Evolutionary conservation across 92 coral and sea anemone species (phyloP).

Genomic region (Epizoanthus ramosus): DNA sequence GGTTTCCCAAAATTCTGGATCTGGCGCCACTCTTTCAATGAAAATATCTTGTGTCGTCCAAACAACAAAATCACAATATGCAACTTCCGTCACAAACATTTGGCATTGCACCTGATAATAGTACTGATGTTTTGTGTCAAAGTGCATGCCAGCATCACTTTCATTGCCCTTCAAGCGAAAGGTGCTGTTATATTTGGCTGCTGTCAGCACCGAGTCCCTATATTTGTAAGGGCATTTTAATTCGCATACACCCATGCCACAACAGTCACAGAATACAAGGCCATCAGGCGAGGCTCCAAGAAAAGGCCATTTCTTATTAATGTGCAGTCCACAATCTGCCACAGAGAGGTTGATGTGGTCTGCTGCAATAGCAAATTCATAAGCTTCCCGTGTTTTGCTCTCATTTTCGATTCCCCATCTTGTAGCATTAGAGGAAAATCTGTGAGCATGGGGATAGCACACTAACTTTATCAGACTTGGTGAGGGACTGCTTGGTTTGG

Average conservation of each 20-base stretch:
- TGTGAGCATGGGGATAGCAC: conserved; percentile 65
- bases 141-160: not conserved
- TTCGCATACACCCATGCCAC: conserved; percentile 50
- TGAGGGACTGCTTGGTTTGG: conserved; percentile 55
- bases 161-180: conserved; percentile 34
- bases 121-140: conserved; percentile 42
- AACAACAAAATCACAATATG: conserved; percentile 51
- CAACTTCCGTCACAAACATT: conserved; percentile 56
- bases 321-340: conserved; percentile 57
- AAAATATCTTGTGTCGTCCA: conserved; percentile 35
- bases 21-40: conserved; percentile 50
- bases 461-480: conserved; percentile 51
- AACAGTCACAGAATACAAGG: conserved; percentile 55
- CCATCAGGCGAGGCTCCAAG: conserved; percentile 64
- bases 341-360: conserved; percentile 46
- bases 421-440: conserved; percentile 56
- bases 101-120: conserved; percentile 59
- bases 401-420: conserved; percentile 55
- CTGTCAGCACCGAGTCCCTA: conserved; percentile 4
- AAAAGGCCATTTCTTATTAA: conserved; percentile 43
- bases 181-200: conserved; percentile 22
- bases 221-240: conserved; percentile 51
- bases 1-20: conserved; percentile 50
- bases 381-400: conserved; percentile 48
- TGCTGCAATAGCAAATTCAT: conserved; percentile 48